Evolutionary conservation across 1,140 invertebrate species (phyloP).

Genomic region (Bombus pyrosoma): DNA sequence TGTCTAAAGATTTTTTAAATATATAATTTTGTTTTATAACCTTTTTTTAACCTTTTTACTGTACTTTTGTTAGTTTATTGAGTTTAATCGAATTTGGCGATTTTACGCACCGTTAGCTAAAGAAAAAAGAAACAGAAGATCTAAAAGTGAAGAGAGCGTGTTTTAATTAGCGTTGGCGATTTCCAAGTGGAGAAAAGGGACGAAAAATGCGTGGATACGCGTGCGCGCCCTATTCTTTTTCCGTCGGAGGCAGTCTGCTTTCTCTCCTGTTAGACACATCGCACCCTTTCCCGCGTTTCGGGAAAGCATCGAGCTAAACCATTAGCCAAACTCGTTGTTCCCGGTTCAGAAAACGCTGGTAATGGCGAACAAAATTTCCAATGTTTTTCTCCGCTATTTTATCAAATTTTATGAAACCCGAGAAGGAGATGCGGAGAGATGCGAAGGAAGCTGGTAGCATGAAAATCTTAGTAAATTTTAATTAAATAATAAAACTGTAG

Average conservation of each 20-base stretch:
- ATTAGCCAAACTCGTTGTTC: constrained; percentile 6
- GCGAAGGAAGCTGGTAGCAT: too few relatives aligned
- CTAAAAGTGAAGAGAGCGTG: not conserved
- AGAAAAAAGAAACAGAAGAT: not conserved
- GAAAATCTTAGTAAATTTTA: too few relatives aligned
- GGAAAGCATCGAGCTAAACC: not conserved
- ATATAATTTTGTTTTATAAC: too few relatives aligned
- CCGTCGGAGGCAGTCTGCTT: constrained; percentile 44
- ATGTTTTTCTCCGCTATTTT: not conserved
- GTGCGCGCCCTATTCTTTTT: constrained; percentile 40
- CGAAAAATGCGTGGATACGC: constrained; percentile 15
- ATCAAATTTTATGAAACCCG: too few relatives aligned
- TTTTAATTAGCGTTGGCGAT: constrained; percentile 30
- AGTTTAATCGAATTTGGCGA: too few relatives aligned
- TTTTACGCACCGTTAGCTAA: too few relatives aligned
- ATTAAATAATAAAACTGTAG: not conserved
- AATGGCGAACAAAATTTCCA: not conserved
- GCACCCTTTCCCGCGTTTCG: constrained; percentile 48
- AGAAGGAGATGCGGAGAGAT: too few relatives aligned
- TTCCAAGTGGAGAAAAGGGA: not conserved
- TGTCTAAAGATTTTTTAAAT: too few relatives aligned
- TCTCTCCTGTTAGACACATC: constrained; percentile 37
- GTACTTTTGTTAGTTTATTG: too few relatives aligned
- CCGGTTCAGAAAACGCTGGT: not conserved
- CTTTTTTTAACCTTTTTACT: too few relatives aligned